Evolutionary conservation across 1,140 invertebrate species (phyloP).

Genomic region (Camponotus floridanus): DNA sequence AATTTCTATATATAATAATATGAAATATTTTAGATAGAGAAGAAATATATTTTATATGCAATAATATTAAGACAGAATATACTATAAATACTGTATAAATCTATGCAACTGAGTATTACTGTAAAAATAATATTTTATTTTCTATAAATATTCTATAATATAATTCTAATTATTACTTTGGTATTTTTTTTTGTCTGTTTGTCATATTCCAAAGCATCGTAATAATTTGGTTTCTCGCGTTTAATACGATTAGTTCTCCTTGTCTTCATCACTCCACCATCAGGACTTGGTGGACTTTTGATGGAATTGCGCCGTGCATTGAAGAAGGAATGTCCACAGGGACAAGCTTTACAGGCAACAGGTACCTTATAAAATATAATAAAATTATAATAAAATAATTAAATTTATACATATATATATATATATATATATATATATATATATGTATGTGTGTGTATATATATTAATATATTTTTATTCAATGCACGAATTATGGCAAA

Average conservation of each 20-base stretch:
- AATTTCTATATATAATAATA: not conserved
- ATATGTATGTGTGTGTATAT: no score
- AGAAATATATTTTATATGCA: not conserved
- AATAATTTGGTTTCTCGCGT: slow-evolving; percentile 93
- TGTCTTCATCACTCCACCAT: slow-evolving; percentile 83
- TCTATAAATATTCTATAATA: not conserved
- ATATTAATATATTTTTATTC: not conserved
- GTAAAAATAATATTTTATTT: slow-evolving; percentile 22
- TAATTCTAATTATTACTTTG: slow-evolving; percentile 73
- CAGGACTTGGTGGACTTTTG: slow-evolving; percentile 85
- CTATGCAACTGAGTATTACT: not conserved
- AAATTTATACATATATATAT: slow-evolving; percentile 15
- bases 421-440: no score
- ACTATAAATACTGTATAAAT: not conserved
- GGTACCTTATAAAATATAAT: slow-evolving; percentile 89
- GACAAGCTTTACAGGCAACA: slow-evolving; percentile 93
- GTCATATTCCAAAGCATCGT: slow-evolving; percentile 92
- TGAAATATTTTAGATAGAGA: not conserved
- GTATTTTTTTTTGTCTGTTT: slow-evolving; percentile 88
- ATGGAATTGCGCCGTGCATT: slow-evolving; percentile 88
- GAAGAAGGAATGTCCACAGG: slow-evolving; percentile 93
- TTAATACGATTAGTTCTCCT: slow-evolving; percentile 91
- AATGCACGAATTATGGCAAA: slow-evolving; percentile 18
- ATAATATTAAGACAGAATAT: not conserved
- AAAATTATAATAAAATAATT: slow-evolving; percentile 28